These are phyloP conservation scores for Oryzaephilus surinamensis DNA, from an alignment of 1,140 invertebrate genomes.

Conservation along the genomic window DNA sequence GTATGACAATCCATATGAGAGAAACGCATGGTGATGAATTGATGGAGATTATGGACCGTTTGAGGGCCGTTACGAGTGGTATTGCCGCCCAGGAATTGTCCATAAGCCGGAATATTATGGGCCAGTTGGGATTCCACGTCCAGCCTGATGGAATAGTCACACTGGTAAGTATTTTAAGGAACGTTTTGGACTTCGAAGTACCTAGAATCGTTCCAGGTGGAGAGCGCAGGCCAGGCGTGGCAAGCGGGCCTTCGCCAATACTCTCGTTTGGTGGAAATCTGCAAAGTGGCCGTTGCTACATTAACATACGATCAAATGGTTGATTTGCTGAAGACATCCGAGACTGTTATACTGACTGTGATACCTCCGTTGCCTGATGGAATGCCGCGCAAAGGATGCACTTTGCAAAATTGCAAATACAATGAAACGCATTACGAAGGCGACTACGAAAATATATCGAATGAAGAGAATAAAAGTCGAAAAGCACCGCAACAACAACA, in stretches of 20 bases:
- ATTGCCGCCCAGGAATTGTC: slow-evolving; percentile 57
- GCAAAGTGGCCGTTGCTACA: slow-evolving; percentile 80
- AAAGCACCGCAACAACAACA: slow-evolving; percentile 39
- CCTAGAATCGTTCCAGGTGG: too few relatives aligned
- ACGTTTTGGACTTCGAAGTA: too few relatives aligned
- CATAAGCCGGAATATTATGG: slow-evolving; percentile 60
- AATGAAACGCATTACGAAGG: slow-evolving; percentile 51
- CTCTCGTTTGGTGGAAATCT: slow-evolving; percentile 85
- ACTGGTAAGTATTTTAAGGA: too few relatives aligned
- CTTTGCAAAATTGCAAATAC: slow-evolving; percentile 57
- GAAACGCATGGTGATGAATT: slow-evolving; percentile 61
- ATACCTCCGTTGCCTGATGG: slow-evolving; percentile 52
- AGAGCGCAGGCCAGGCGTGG: slow-evolving; percentile 76
- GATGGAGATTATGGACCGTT: slow-evolving; percentile 62
- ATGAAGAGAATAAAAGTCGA: slow-evolving; percentile 24
- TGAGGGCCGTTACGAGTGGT: slow-evolving; percentile 62
- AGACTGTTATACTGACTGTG: slow-evolving; percentile 72
- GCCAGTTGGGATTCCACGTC: slow-evolving; percentile 91
- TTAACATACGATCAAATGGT: slow-evolving; percentile 90
- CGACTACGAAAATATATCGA: slow-evolving; percentile 55
- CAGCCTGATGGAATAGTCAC: slow-evolving; percentile 93
- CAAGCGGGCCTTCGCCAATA: slow-evolving; percentile 83
- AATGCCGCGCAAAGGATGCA: slow-evolving; percentile 49
- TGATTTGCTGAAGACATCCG: slow-evolving; percentile 82
- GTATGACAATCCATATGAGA: slow-evolving; percentile 61